Percentiles rank a stretch among this genome's conserved stretches.
Conservation (phyloP, 2,888 invertebrate species). For the Diabrotica balteata region DNA sequence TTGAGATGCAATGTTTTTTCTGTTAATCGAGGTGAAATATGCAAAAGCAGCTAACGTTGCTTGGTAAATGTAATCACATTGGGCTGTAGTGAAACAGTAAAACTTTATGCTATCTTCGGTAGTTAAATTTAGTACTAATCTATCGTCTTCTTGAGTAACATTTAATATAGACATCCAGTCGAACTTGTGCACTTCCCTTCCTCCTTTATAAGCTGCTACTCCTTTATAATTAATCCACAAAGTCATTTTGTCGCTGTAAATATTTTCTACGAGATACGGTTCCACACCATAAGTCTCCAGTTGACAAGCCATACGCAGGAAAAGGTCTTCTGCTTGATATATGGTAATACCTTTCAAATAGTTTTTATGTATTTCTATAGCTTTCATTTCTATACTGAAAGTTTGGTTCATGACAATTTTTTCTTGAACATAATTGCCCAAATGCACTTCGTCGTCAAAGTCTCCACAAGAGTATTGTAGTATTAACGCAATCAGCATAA, state of each 20-base stretch:
- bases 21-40: slow-evolving; percentile 29
- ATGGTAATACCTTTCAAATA: slow-evolving; percentile 33
- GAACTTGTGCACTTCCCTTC: slow-evolving; percentile 25
- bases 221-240: slow-evolving; percentile 43
- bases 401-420: slow-evolving; percentile 40
- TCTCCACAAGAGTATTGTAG: slow-evolving; percentile 40
- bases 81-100: slow-evolving; percentile 35
- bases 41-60: slow-evolving; percentile 36
- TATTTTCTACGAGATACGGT: slow-evolving; percentile 36
- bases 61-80: slow-evolving; percentile 41
- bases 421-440: slow-evolving; percentile 36
- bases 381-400: slow-evolving; percentile 37
- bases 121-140: slow-evolving; percentile 29
- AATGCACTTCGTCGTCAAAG: slow-evolving; percentile 27
- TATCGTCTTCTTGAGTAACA: slow-evolving; percentile 34
- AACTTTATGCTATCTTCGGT: slow-evolving; percentile 28
- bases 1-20: no score
- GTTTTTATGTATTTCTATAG: slow-evolving; percentile 40
- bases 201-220: slow-evolving; percentile 31
- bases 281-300: slow-evolving; percentile 43
- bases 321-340: slow-evolving; percentile 38
- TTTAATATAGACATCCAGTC: slow-evolving; percentile 38
- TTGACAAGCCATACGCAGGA: slow-evolving; percentile 42
- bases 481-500: slow-evolving; percentile 37
- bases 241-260: slow-evolving; percentile 29